Evolutionary conservation across 2,113 vertebrate genomes (phyloP).

Genomic region (Chinchilla lanigera): DNA sequence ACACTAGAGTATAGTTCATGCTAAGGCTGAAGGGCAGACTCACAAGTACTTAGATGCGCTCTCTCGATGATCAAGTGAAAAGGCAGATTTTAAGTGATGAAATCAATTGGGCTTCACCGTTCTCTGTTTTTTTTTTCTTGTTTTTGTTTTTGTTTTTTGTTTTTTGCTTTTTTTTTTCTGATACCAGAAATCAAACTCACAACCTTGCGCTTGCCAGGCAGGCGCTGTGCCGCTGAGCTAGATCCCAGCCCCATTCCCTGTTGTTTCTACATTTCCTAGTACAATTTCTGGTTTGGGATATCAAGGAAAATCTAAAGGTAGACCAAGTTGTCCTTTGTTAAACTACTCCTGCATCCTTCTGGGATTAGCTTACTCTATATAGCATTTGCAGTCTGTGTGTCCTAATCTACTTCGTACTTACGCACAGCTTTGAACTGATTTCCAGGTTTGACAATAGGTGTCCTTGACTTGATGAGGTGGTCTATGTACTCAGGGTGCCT

Average conservation of each 20-base stretch:
- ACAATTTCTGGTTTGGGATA: neutral
- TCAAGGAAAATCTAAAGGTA: neutral
- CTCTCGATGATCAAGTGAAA: neutral
- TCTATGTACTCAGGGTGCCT: neutral
- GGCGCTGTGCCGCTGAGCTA: too few relatives aligned
- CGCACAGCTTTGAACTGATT: neutral
- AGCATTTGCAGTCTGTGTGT: neutral
- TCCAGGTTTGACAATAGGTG: slow-evolving; percentile 3
- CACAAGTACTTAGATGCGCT: neutral
- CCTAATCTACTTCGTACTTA: neutral
- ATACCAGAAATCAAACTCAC: too few relatives aligned
- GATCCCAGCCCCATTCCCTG: too few relatives aligned
- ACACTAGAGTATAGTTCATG: neutral
- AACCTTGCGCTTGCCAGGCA: too few relatives aligned
- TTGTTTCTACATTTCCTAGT: neutral
- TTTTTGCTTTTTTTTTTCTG: too few relatives aligned
- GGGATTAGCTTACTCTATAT: neutral
- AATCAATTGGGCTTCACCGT: neutral
- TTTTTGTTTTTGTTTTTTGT: too few relatives aligned
- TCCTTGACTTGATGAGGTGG: neutral
- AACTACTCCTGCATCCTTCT: neutral
- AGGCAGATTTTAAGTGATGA: neutral
- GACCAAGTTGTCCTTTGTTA: neutral
- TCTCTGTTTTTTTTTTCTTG: neutral
- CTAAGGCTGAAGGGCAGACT: neutral